These are phyloP conservation scores for Hyalella azteca DNA, from an alignment of 2,888 invertebrate species.

Conservation along the genomic window DNA sequence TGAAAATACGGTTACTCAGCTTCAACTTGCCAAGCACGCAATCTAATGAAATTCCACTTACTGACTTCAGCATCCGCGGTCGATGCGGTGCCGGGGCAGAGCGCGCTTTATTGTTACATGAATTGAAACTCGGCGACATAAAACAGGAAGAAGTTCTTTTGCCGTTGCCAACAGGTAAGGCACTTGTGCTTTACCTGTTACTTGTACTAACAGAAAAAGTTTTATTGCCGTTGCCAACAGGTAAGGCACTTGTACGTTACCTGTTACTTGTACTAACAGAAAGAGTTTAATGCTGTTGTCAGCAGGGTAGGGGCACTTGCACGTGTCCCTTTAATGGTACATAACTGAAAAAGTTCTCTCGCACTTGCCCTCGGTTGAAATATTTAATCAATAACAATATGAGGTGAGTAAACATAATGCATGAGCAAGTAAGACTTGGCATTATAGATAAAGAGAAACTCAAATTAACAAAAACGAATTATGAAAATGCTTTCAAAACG, in stretches of 20 bases:
- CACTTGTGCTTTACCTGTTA: too few species aligned
- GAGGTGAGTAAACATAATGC: too few species aligned
- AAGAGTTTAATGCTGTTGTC: neutral
- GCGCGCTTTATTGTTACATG: neutral
- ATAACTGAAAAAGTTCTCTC: too few species aligned
- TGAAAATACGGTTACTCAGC: neutral
- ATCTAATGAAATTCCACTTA: conserved; percentile 21
- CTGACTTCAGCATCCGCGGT: neutral
- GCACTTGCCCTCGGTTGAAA: too few species aligned
- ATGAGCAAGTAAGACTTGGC: too few species aligned
- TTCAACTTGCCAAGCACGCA: neutral
- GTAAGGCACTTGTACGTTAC: conserved; percentile 18
- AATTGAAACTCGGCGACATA: neutral
- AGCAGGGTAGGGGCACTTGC: neutral
- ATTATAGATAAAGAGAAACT: too few species aligned
- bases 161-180: neutral
- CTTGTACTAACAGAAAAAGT: too few species aligned
- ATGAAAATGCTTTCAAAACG: too few species aligned
- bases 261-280: too few species aligned
- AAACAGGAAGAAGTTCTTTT: neutral
- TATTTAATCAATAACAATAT: too few species aligned
- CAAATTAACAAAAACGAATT: too few species aligned
- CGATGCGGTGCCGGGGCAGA: neutral
- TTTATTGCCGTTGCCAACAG: neutral
- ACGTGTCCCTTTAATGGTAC: too few species aligned